phyloP scores from a whole-genome alignment of 1,140 invertebrate species.

The Drosophila miranda region DNA sequence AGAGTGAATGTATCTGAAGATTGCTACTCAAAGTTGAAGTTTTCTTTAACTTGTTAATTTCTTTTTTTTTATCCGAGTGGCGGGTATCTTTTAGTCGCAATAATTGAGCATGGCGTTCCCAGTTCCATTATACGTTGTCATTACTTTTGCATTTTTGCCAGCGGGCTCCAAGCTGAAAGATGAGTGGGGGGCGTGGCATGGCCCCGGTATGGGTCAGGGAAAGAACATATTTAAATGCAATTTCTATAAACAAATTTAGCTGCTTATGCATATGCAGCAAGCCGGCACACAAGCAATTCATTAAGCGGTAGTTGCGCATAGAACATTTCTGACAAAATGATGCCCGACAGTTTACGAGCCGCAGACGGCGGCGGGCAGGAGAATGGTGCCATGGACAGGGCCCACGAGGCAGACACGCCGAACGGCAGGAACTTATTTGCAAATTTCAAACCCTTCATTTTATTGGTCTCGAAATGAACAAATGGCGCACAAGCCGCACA shows the following conservation, averaged over 20 bases:
- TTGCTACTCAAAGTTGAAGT: too few species aligned
- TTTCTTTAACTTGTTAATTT: too few species aligned
- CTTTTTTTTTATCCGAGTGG: too few species aligned
- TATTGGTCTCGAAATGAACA: conserved; percentile 82
- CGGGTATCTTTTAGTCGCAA: too few species aligned
- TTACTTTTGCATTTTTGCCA: conserved; percentile 42
- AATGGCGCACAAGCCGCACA: conserved; percentile 64
- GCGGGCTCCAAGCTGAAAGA: conserved; percentile 32
- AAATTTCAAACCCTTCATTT: conserved; percentile 78
- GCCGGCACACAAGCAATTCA: conserved; percentile 74
- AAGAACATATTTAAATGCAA: conserved; percentile 67
- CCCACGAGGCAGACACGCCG: conserved; percentile 59
- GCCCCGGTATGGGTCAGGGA: background rate
- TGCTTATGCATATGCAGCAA: conserved; percentile 68
- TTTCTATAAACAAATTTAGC: conserved; percentile 49
- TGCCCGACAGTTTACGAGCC: conserved; percentile 69
- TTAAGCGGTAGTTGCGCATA: conserved; percentile 63
- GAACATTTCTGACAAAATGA: conserved; percentile 69
- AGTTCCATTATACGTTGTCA: conserved; percentile 1
- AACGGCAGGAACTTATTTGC: conserved; percentile 74
- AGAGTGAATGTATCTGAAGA: too few species aligned
- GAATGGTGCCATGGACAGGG: conserved; percentile 38
- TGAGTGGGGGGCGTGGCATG: background rate
- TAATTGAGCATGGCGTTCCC: too few species aligned
- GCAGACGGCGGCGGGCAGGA: conserved; percentile 28